Percentiles rank a stretch among this genome's conserved stretches.
These are phyloP conservation scores for Trigoniulus corallinus DNA, from an alignment of 1,140 invertebrate species.

Conservation along the genomic window DNA sequence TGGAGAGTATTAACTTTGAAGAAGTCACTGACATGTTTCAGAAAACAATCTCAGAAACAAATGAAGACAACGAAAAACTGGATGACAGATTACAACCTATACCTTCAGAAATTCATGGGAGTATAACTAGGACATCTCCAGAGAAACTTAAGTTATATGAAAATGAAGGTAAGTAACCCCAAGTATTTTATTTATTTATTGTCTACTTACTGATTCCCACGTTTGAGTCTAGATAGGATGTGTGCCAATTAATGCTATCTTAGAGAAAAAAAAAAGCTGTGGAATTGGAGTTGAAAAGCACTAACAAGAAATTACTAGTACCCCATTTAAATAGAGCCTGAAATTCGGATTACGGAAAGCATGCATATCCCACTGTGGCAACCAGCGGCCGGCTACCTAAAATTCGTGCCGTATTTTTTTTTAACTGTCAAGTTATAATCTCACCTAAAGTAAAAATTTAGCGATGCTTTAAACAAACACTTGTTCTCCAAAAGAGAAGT, in stretches of 20 bases:
- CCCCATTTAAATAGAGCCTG: neutral
- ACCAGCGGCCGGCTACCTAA: too few relatives aligned
- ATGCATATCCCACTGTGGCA: too few relatives aligned
- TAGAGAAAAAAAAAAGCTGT: neutral
- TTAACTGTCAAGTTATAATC: too few relatives aligned
- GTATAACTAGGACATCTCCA: constrained; percentile 34
- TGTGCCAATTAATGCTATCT: too few relatives aligned
- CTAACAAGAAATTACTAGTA: neutral
- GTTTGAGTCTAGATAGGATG: too few relatives aligned
- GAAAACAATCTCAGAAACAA: constrained; percentile 37
- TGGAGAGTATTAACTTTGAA: constrained; percentile 38
- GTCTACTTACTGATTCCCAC: too few relatives aligned
- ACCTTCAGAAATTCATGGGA: constrained; percentile 52
- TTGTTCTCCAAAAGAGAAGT: too few relatives aligned
- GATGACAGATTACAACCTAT: constrained; percentile 72
- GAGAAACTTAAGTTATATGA: constrained; percentile 48
- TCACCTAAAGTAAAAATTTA: too few relatives aligned
- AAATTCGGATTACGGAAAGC: neutral
- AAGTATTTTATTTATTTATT: neutral
- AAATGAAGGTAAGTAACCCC: constrained; percentile 30
- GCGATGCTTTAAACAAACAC: too few relatives aligned
- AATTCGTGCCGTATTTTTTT: too few relatives aligned
- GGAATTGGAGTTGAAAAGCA: neutral
- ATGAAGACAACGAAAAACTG: constrained; percentile 36
- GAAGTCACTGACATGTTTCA: constrained; percentile 50